Percentiles rank a stretch among this genome's conserved stretches.
These are phyloP conservation scores for Chlamydotis undulata DNA, from an alignment of 2,113 vertebrate species.

Conservation along the genomic window DNA sequence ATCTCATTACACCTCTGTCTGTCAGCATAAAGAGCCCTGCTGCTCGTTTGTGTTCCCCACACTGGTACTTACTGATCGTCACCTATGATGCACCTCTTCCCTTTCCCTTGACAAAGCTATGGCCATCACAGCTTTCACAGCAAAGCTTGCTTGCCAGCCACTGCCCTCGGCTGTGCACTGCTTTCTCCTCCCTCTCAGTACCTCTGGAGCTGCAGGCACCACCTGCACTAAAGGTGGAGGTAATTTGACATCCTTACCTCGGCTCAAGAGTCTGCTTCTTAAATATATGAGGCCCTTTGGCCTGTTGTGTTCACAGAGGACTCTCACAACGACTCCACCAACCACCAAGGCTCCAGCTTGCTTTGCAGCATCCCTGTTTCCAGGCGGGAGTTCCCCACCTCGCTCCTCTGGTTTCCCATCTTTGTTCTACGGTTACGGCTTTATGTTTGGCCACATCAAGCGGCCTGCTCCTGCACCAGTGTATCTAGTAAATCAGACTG, in stretches of 20 bases:
- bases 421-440: not conserved
- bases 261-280: not conserved
- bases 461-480: not conserved
- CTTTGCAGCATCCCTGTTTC: not conserved
- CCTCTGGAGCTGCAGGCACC: not conserved
- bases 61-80: not conserved
- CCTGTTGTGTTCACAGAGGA: accelerated
- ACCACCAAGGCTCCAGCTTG: not conserved
- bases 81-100: not conserved
- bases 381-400: accelerated
- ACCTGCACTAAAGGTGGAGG: not conserved
- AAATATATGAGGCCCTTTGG: not conserved
- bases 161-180: not conserved
- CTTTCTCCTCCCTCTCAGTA: not conserved
- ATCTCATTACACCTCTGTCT: not conserved
- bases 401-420: not conserved
- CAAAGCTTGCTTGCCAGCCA: not conserved
- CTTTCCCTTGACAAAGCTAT: not conserved
- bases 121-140: not conserved
- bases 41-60: not conserved
- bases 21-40: not conserved
- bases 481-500: not conserved
- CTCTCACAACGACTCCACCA: not conserved
- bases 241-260: not conserved
- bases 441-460: not conserved